Base-by-base conservation (phyloP, 2,797 vertebrate species). In the Sebastiscus albofasciatus region DNA sequence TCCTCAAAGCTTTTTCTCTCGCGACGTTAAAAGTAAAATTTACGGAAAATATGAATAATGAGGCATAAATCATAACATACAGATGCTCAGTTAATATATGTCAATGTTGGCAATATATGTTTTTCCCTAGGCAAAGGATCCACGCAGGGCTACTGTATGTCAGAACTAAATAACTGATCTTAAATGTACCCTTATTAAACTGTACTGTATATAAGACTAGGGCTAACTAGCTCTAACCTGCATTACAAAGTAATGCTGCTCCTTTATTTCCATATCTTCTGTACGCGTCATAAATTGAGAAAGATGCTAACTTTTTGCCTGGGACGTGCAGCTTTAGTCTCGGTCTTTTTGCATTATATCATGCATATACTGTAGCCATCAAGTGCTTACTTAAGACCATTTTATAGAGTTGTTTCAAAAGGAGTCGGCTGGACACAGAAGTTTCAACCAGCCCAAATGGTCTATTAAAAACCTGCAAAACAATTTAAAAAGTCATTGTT, bases 401-500 rank as follows among this genome's bases (percentile, higher is more conserved):
- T 36, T 34, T 24, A 22, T 7, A 49, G 46, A 18, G 46, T 49
- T 49, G 18, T 20, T 49, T 71, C 6, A 20, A 39, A 34, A 71
- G 24, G 18, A 27, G 9, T 27, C 3, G n/a, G 49, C 8, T 52
- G 20, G 18, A n/a, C 8, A n/a, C 49, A 52, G 49, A 18, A 2
- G 29, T 42, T 72, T 22, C 27, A 72, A 29, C 8, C 26, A 39
- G 2, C 24, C 22, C 8, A 7, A 67, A n/a, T 2, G 4, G 18
- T 33, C 26, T 42, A 26, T 67, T 67, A 26, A 42, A 26, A 77
- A 9, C 27, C 75, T 26, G 2, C 27, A 68, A 60, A 72, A 55
- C 26, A 46, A 26, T 39, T 71, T 60, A 13, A 22, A 79, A 73
- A 60, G 60, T 58, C 4, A 60, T 71, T 72, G 33, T 76, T 58